Evolutionary conservation across 37 sponge, comb jelly and placozoan species (phyloP).

Genomic region (Aplysina aerophoba): DNA sequence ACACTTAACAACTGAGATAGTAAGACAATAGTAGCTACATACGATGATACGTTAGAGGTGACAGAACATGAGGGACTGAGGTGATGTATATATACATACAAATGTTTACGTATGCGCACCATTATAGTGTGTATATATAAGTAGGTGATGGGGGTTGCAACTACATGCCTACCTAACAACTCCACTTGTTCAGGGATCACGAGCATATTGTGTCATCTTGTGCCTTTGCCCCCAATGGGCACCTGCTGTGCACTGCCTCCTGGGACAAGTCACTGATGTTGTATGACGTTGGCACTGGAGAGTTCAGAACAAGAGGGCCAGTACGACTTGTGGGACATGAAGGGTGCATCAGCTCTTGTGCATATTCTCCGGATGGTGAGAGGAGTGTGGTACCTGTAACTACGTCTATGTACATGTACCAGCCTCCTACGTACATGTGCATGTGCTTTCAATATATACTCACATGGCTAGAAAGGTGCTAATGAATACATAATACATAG

Average conservation of each 20-base stretch:
- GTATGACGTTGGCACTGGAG: constrained; percentile 75
- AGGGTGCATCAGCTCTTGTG: constrained; percentile 91
- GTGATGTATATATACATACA: too few relatives aligned
- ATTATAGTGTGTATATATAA: too few relatives aligned
- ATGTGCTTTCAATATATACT: too few relatives aligned
- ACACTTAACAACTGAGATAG: too few relatives aligned
- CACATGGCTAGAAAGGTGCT: too few relatives aligned
- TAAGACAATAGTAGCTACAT: too few relatives aligned
- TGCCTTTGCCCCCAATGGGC: constrained; percentile 72
- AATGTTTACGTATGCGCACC: too few relatives aligned
- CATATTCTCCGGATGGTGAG: constrained; percentile 79
- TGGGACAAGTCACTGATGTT: constrained; percentile 84
- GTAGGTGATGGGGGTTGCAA: too few relatives aligned
- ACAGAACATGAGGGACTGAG: too few relatives aligned
- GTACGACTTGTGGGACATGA: constrained; percentile 72
- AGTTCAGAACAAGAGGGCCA: constrained; percentile 75
- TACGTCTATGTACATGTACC: background rate
- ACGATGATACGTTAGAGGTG: too few relatives aligned
- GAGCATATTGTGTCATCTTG: constrained; percentile 45
- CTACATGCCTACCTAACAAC: too few relatives aligned
- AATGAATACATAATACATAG: background rate
- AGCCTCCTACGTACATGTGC: too few relatives aligned
- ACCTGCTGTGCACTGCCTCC: constrained; percentile 61
- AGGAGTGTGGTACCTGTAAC: constrained; percentile 29
- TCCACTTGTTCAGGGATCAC: constrained; percentile 53